A percentile compares a stretch with the other conserved stretches of the same genome.
phyloP scores from a whole-genome alignment of 2,113 vertebrate genomes.

The Hemiscyllium ocellatum region DNA sequence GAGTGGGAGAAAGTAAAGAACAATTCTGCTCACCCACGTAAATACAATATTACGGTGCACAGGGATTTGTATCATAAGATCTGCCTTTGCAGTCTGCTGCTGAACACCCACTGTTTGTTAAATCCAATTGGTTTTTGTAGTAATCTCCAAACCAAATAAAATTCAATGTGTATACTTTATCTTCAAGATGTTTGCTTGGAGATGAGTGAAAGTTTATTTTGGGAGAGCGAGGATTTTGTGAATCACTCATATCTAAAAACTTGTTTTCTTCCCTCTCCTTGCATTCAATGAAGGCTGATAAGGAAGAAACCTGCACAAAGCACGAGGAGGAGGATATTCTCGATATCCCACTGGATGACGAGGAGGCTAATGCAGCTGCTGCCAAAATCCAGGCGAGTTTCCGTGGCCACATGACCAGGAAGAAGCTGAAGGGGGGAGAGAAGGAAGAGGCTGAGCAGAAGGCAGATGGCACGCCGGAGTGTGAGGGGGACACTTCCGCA shows the following conservation, averaged over 20 bases:
- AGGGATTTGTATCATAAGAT: background rate
- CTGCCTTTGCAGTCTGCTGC: background rate
- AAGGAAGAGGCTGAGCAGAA: constrained; percentile 45
- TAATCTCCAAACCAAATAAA: constrained; percentile 24
- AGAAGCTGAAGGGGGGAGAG: constrained; percentile 92
- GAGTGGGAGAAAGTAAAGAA: background rate
- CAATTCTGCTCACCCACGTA: background rate
- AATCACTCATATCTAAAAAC: background rate
- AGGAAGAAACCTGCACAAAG: constrained; percentile 83
- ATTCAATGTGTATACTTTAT: constrained; percentile 3
- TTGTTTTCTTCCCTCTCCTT: background rate
- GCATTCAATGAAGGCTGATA: constrained; percentile 29
- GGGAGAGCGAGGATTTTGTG: background rate
- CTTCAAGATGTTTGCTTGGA: constrained; percentile 1
- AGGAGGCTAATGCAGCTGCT: constrained; percentile 86
- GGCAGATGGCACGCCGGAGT: constrained; percentile 58
- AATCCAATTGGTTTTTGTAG: constrained; percentile 19
- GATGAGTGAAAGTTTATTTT: background rate
- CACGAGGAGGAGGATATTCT: constrained; percentile 89
- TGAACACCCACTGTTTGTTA: background rate
- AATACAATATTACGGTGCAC: constrained; percentile 3
- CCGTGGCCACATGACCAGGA: constrained; percentile 95
- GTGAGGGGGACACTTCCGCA: constrained; percentile 61
- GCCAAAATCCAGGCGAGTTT: constrained; percentile 98
- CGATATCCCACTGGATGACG: constrained; percentile 93